Percentiles rank a stretch among this genome's conserved stretches.
Evolutionary conservation across 2,113 vertebrate genomes (phyloP).

Genomic region (Oxyruncus cristatus): DNA sequence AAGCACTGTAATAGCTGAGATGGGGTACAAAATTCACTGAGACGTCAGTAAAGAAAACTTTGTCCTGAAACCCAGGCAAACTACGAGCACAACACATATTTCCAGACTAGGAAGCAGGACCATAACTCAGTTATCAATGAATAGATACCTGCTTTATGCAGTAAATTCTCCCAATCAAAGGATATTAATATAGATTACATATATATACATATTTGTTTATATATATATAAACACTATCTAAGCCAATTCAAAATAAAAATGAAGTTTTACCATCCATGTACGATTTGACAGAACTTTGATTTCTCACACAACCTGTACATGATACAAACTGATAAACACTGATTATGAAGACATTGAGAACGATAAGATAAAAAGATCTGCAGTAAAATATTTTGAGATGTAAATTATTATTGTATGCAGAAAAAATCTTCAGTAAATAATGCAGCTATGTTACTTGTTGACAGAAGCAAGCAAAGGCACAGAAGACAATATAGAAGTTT

Average conservation of each 20-base stretch:
- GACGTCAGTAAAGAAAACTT: not conserved
- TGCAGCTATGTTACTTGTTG: not conserved
- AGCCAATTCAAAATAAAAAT: not conserved
- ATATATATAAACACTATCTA: not conserved
- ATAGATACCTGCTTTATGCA: not conserved
- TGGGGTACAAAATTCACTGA: not conserved
- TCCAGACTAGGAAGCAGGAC: not conserved
- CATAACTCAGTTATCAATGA: not conserved
- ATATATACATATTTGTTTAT: not conserved
- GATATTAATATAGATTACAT: not conserved
- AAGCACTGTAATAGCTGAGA: not conserved
- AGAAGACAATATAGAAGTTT: not conserved
- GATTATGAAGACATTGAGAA: not conserved
- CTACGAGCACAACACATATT: not conserved
- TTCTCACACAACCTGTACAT: not conserved
- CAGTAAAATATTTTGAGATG: not conserved
- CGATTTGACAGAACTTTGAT: not conserved
- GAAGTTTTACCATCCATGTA: not conserved
- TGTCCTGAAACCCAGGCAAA: not conserved
- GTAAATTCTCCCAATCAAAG: not conserved
- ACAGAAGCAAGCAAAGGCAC: not conserved
- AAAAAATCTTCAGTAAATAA: not conserved
- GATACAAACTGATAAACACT: not conserved
- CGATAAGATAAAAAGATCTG: not conserved
- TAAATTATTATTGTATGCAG: not conserved